Conservation (phyloP, 2,113 vertebrate genomes). For the Ameiurus melas region DNA sequence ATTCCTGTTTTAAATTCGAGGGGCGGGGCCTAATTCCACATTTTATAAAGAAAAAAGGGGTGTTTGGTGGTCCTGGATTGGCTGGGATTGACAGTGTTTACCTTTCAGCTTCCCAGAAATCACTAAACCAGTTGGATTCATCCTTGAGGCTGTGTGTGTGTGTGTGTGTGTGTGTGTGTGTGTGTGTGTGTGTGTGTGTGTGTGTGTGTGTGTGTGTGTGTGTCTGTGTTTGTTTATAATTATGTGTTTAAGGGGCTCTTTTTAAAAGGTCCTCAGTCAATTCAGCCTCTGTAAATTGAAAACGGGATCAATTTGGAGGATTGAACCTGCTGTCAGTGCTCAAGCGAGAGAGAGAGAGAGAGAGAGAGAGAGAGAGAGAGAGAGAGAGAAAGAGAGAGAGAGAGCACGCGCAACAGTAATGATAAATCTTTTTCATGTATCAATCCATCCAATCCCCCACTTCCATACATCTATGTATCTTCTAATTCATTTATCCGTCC, state of each 20-base stretch:
- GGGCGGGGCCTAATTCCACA: neutral
- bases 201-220: constrained; percentile 15
- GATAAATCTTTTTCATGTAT: neutral
- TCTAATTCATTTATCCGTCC: neutral
- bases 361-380: constrained; percentile 11
- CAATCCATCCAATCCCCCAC: neutral
- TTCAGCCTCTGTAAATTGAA: constrained; percentile 45
- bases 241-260: constrained; percentile 6
- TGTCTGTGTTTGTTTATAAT: constrained; percentile 7
- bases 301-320: constrained; percentile 29
- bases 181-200: constrained; percentile 9
- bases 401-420: neutral
- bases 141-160: neutral
- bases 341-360: neutral
- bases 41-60: neutral
- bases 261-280: constrained; percentile 28
- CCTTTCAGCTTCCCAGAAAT: neutral
- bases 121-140: neutral
- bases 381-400: neutral
- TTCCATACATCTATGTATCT: neutral
- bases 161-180: constrained; percentile 14
- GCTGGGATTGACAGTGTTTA: neutral
- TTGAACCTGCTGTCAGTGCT: constrained; percentile 4
- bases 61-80: neutral
- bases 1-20: neutral